phyloP scores from a whole-genome alignment of 2,888 invertebrate species.

The Arrhopalites spinosus region DNA sequence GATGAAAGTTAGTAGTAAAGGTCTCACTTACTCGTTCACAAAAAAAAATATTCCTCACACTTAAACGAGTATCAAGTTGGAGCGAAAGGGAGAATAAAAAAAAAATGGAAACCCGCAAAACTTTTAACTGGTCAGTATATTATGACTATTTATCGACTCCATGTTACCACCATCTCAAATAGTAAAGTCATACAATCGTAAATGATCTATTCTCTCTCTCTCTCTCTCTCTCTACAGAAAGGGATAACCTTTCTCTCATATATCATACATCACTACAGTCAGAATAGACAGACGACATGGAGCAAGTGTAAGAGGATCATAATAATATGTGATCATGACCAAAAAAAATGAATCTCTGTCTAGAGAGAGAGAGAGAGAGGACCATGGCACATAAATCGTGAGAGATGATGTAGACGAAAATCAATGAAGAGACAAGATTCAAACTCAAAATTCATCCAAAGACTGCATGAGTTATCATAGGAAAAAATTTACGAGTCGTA shows the following conservation, averaged over 20 bases:
- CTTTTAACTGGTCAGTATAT: slow-evolving; percentile 10
- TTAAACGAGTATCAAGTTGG: background rate
- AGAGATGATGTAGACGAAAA: no score
- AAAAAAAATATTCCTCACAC: background rate
- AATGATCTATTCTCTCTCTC: background rate
- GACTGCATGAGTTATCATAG: background rate
- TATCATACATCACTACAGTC: no score
- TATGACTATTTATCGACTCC: slow-evolving; percentile 12
- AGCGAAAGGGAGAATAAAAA: background rate
- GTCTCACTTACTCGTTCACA: no score
- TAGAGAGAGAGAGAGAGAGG: no score
- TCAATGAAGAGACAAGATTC: background rate
- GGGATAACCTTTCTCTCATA: background rate
- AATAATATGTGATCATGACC: background rate
- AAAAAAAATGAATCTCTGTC: background rate
- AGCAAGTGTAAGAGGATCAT: background rate
- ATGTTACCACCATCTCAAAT: background rate
- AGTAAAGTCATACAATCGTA: background rate
- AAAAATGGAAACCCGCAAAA: background rate
- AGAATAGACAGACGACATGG: background rate
- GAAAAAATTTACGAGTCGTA: background rate
- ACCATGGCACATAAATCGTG: background rate
- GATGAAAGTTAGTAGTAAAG: no score
- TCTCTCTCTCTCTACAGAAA: background rate
- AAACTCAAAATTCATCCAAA: background rate